Evolutionary conservation across 2,113 vertebrate genomes (phyloP).

Genomic region (Percina caprodes): DNA sequence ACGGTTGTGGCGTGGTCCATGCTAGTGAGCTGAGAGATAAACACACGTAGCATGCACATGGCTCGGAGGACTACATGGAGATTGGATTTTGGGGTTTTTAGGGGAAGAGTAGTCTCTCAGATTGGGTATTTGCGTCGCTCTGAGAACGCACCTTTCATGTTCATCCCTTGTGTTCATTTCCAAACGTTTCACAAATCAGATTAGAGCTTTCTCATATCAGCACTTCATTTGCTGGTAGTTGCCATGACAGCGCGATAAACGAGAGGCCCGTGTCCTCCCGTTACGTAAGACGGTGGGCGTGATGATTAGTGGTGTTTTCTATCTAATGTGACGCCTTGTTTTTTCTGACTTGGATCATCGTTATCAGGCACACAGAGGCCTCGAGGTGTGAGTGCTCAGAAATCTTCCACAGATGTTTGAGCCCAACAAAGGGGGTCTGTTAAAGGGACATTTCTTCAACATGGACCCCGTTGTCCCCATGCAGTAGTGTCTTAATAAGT

Average conservation of each 20-base stretch:
- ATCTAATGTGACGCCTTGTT: not conserved
- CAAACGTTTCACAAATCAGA: not conserved
- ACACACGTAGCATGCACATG: constrained; percentile 25
- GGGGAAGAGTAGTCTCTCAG: not conserved
- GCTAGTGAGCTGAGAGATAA: constrained; percentile 12
- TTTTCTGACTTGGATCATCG: constrained; percentile 9
- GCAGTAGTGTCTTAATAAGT: no score
- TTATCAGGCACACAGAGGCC: not conserved
- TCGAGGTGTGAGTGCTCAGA: constrained; percentile 4
- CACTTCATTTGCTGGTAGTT: not conserved
- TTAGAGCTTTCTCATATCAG: not conserved
- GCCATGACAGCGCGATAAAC: not conserved
- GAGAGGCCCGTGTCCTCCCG: constrained; percentile 3
- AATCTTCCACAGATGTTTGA: not conserved
- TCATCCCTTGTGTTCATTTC: not conserved
- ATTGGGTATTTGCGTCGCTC: not conserved
- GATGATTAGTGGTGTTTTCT: constrained; percentile 25
- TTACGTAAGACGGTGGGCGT: not conserved
- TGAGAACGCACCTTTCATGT: not conserved
- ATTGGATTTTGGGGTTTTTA: not conserved
- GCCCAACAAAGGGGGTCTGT: not conserved
- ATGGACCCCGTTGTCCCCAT: no score
- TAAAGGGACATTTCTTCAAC: no score
- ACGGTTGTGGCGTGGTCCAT: no score
- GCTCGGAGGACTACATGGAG: not conserved